Percentiles rank a stretch among this genome's conserved stretches.
phyloP scores from a whole-genome alignment of 2,888 invertebrate species.

The Allolobophora icterica region DNA sequence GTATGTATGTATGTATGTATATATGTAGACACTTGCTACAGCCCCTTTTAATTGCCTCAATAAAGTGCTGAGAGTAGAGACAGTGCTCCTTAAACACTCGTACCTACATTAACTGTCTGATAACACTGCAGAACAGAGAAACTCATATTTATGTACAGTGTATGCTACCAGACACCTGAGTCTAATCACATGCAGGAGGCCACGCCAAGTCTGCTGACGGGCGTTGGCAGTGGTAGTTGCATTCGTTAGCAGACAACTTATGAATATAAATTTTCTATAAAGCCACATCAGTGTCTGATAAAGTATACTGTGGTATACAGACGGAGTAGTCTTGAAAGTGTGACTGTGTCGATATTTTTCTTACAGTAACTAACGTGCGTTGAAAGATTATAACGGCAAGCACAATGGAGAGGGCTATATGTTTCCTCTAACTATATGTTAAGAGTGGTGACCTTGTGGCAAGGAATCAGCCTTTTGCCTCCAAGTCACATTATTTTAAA shows the following conservation, averaged over 20 bases:
- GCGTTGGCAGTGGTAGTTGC: neutral
- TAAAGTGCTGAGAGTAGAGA: neutral
- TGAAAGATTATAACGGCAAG: too few relatives aligned
- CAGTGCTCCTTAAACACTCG: neutral
- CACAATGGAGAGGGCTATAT: too few relatives aligned
- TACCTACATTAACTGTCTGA: neutral
- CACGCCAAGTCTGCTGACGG: neutral
- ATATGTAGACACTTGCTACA: too few relatives aligned
- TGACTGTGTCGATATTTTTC: neutral
- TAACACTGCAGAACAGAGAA: too few relatives aligned
- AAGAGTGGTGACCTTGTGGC: too few relatives aligned
- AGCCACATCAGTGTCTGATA: neutral
- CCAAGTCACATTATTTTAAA: too few relatives aligned
- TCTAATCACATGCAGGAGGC: neutral
- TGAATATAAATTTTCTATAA: neutral
- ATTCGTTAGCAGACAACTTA: neutral
- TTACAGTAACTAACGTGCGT: neutral
- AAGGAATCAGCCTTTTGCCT: too few relatives aligned
- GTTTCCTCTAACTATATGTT: too few relatives aligned
- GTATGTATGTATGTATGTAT: too few relatives aligned
- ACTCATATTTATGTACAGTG: too few relatives aligned
- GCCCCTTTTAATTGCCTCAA: too few relatives aligned
- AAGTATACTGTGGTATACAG: too few relatives aligned
- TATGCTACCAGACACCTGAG: neutral
- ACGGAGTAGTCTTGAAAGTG: neutral